These are phyloP conservation scores for Phanerotoma sp. DNA, from an alignment of 2,888 invertebrate genomes.

Conservation along the genomic window DNA sequence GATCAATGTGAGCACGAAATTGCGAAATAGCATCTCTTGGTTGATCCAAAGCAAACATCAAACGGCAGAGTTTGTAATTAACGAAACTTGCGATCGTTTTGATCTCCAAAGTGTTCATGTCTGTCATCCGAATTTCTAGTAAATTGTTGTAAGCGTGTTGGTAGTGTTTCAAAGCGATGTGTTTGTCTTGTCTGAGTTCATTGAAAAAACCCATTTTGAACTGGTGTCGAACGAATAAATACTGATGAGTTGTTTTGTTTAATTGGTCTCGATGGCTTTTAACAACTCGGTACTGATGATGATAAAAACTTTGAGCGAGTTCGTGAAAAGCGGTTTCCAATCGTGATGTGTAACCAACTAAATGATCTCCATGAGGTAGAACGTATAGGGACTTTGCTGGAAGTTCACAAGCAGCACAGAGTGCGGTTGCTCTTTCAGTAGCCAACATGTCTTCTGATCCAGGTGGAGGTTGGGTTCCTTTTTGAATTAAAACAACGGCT, in stretches of 20 bases:
- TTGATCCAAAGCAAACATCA: constrained; percentile 85
- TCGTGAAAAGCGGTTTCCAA: constrained; percentile 94
- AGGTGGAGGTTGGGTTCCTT: constrained; percentile 73
- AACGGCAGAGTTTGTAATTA: constrained; percentile 91
- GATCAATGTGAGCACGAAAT: constrained; percentile 87
- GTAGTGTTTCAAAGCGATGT: constrained; percentile 84
- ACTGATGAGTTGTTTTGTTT: constrained; percentile 88
- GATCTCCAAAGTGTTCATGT: constrained; percentile 90
- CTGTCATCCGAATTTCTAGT: constrained; percentile 83
- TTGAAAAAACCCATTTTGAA: constrained; percentile 96
- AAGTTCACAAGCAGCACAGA: constrained; percentile 90
- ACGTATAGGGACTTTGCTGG: constrained; percentile 91
- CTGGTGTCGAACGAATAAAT: constrained; percentile 91
- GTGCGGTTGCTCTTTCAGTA: constrained; percentile 85
- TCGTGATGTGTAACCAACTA: constrained; percentile 70
- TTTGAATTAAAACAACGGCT: constrained; percentile 89
- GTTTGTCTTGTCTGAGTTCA: constrained; percentile 88
- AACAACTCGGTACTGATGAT: constrained; percentile 81
- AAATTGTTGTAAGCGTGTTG: constrained; percentile 88
- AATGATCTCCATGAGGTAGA: constrained; percentile 86
- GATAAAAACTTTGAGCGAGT: constrained; percentile 89
- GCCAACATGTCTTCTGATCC: constrained; percentile 82
- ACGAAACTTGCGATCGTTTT: constrained; percentile 93
- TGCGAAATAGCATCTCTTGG: constrained; percentile 95
- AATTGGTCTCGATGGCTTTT: constrained; percentile 89